Base-by-base conservation (phyloP, 2,797 vertebrate genomes). In the Botia kubotai region DNA sequence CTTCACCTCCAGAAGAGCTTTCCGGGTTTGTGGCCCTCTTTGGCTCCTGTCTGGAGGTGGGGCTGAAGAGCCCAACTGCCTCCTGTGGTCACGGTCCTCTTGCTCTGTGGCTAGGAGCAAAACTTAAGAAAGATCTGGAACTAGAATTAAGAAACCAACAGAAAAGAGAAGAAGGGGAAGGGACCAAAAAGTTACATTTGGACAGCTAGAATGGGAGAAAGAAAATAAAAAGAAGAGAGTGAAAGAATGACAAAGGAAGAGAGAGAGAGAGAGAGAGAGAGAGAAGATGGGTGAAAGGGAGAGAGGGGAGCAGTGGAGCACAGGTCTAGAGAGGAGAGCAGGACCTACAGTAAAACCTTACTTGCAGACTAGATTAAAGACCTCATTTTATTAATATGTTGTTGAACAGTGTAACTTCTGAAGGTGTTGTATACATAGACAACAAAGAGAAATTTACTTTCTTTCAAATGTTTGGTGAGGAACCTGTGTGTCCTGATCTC, bases 141-240 rank as follows among this genome's bases (percentile, higher is more conserved):
- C 62, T 81, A 62, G 80, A 87, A 87, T 87, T 86, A 81, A 68
- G 72, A 86, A 87, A 83, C 69, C 84, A 87, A 81, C 73, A 76
- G 68, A 50, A 76, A 77, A 81, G 43, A 16, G 2, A 60, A 67
- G 33, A 80, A 80, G 82, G 81, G 76, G 62, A 68, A 78, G 81
- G 57, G 76, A 74, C 11, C 12, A 11, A 67, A 21, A 39, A 58
- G 63, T 58, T 80, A 63, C 46, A 73, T 60, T 77, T 71, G 80
- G 58, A 82, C 69, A 66, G 26, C 71, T 72, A 55, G 33, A 82
- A 68, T 48, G 12, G 75, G 71, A 77, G 60, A 72, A 57, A 62
- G 60, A 65, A 13, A 10, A 26, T 0, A 6, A 43, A 43, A 75
- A 43, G 39, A 50, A 75, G 69, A 65, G 66, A 57, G 65, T 43